phyloP scores from a whole-genome alignment of 1,140 invertebrate species.

The Leptopilina clavipes region DNA sequence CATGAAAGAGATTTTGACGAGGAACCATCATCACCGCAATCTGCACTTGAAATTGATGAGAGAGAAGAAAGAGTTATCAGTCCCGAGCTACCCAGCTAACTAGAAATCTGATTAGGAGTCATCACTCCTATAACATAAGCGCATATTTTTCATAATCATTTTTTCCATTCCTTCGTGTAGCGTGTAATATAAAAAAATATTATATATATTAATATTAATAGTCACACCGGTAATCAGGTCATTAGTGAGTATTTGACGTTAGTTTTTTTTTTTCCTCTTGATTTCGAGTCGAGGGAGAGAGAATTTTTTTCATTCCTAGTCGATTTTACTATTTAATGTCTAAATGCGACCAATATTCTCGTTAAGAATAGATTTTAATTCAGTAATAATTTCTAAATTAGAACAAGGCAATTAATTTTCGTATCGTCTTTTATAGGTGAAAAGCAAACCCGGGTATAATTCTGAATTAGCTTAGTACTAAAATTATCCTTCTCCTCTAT shows the following conservation, averaged over 20 bases:
- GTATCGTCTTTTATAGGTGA: not conserved
- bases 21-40: not conserved
- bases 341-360: not conserved
- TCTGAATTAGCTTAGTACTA: not conserved
- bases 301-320: constrained; percentile 7
- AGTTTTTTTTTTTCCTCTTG: not conserved
- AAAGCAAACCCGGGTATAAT: not conserved
- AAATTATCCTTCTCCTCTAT: not conserved
- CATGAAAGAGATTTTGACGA: constrained; percentile 44
- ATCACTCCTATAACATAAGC: constrained; percentile 13
- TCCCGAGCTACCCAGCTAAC: constrained; percentile 55
- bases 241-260: not conserved
- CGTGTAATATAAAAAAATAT: not conserved
- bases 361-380: constrained; percentile 1
- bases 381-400: constrained; percentile 6
- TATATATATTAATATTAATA: not conserved
- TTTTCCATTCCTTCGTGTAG: constrained; percentile 22
- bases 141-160: constrained; percentile 23
- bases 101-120: constrained; percentile 42
- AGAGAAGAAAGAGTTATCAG: constrained; percentile 46
- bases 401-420: constrained; percentile 14
- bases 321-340: not conserved
- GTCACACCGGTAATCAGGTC: constrained; percentile 26
- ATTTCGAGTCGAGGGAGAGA: too few relatives aligned
- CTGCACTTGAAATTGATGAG: constrained; percentile 43